Conservation (phyloP, 2,888 invertebrate genomes). For the Pandemis heparana region DNA sequence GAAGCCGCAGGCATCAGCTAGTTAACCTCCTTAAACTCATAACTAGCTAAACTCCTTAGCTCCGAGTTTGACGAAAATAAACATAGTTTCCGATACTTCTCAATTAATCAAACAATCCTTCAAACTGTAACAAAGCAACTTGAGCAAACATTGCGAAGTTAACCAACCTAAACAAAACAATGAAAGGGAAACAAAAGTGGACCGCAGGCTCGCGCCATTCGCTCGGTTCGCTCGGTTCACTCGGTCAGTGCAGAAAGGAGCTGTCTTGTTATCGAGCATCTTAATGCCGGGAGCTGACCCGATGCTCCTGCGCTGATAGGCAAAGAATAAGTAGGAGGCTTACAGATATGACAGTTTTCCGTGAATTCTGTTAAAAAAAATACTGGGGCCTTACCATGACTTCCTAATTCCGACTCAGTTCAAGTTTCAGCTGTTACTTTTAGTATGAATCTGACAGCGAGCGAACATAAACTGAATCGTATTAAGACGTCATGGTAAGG, state of each 20-base stretch:
- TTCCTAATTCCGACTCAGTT: no score
- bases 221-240: constrained; percentile 42
- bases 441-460: no score
- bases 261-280: constrained; percentile 50
- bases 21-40: no score
- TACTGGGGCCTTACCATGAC: no score
- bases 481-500: no score
- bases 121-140: not conserved
- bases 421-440: no score
- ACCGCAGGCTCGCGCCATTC: not conserved
- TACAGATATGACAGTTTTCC: not conserved
- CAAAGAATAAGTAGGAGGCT: constrained; percentile 11
- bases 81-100: not conserved
- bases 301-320: constrained; percentile 52
- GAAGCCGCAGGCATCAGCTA: no score
- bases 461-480: no score
- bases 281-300: constrained; percentile 51
- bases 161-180: not conserved
- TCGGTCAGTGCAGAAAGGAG: constrained; percentile 48
- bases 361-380: no score
- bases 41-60: no score
- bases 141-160: no score
- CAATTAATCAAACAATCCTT: not conserved
- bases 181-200: not conserved
- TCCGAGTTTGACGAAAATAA: no score